Evolutionary conservation across 2,888 invertebrate species (phyloP).

Genomic region (Eristalis pertinax): DNA sequence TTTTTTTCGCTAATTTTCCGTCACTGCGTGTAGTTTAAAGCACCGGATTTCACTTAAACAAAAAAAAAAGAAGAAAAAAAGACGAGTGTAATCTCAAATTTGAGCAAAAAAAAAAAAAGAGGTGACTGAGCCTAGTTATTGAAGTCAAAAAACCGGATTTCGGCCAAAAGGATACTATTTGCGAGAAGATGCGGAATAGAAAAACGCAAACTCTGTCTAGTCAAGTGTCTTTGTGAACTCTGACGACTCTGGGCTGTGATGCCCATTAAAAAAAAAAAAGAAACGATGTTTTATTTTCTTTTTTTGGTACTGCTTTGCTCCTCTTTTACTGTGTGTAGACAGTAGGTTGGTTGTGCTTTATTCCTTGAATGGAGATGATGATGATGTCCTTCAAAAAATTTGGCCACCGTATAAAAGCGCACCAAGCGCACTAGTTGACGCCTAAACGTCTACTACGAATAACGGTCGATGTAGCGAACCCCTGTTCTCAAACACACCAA

Average conservation of each 20-base stretch:
- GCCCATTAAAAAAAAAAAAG: conserved; percentile 52
- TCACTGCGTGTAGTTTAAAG: background rate
- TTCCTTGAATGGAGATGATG: conserved; percentile 72
- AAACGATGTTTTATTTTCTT: conserved; percentile 21
- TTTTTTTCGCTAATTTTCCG: conserved; percentile 45
- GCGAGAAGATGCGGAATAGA: conserved; percentile 2
- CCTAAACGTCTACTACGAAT: conserved; percentile 83
- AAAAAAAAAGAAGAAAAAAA: background rate
- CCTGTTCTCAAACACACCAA: conserved; percentile 78
- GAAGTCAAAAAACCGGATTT: background rate
- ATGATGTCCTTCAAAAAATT: conserved; percentile 73
- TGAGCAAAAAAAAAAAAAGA: background rate
- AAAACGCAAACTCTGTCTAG: conserved; percentile 38
- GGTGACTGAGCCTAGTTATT: background rate
- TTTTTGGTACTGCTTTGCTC: background rate
- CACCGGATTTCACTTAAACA: background rate
- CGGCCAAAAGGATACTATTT: background rate
- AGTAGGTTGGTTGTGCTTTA: conserved; percentile 57
- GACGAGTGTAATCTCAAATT: background rate
- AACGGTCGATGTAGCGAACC: conserved; percentile 82
- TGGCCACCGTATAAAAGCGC: conserved; percentile 80
- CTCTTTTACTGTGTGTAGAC: conserved; percentile 58
- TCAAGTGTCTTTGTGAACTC: conserved; percentile 37
- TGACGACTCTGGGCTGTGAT: conserved; percentile 29
- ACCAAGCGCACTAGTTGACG: conserved; percentile 83